These are phyloP conservation scores for Oryzias curvinotus DNA, from an alignment of 2,113 vertebrate species.

Conservation along the genomic window DNA sequence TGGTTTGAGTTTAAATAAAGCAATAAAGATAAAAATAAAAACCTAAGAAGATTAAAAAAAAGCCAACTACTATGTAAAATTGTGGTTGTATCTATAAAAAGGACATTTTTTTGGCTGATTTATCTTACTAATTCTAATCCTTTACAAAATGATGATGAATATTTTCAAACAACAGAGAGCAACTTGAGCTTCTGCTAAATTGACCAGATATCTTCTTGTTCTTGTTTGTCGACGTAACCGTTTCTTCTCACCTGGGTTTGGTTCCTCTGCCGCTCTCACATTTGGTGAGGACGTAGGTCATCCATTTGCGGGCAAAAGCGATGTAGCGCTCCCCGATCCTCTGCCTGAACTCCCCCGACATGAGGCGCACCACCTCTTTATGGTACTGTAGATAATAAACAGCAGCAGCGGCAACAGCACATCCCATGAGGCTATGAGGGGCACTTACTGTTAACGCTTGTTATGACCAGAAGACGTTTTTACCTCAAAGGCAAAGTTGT, in stretches of 20 bases:
- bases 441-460: neutral
- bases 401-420: neutral
- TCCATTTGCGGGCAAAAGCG: constrained; percentile 95
- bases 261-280: constrained; percentile 97
- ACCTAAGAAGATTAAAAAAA: too few species aligned
- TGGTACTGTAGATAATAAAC: constrained; percentile 84
- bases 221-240: neutral
- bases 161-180: neutral
- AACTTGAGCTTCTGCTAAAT: neutral
- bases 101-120: too few species aligned
- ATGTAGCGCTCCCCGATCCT: constrained; percentile 97
- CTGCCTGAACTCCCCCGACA: constrained; percentile 96
- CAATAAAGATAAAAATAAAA: too few species aligned
- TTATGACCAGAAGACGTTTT: constrained; percentile 17
- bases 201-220: neutral
- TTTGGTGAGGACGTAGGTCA: constrained; percentile 97
- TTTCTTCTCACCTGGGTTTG: constrained; percentile 86
- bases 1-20: too few species aligned
- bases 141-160: neutral
- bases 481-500: constrained; percentile 99
- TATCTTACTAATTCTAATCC: too few species aligned
- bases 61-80: too few species aligned
- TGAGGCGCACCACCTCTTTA: constrained; percentile 97
- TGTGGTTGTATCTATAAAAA: too few species aligned
- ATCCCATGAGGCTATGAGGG: neutral